Base-by-base conservation (phyloP, 2,888 invertebrate species). In the Melieria crassipennis region DNA sequence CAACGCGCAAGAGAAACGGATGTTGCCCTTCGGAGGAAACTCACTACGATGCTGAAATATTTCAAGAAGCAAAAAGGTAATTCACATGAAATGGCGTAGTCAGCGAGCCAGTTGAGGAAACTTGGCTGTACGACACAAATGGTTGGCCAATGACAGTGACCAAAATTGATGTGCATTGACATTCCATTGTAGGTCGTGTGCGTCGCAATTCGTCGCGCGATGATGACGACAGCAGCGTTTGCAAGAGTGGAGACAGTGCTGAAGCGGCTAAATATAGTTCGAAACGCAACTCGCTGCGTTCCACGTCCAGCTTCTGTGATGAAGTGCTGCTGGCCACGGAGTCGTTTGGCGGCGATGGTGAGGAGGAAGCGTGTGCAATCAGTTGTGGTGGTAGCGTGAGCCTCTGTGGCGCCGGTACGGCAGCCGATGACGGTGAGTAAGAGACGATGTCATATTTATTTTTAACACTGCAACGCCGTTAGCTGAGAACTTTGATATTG, bases 261-360 rank as follows among this genome's bases (percentile, higher is more conserved):
- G 10, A 13, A 45, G 56, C 42, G 45, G 5, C 11, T 52, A 42
- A 43, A 1, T 61, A 52, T 69, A 71, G 55, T 56, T 64, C 62
- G 6, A 84, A 84, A 74, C 81, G 84, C 56, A 78, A 82, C 75
- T 84, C 84, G 63, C 73, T 84, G 70, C 81, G 82, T 50, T 84
- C 84, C 7, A 82, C 84, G 74, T 82, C 84, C 65, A 84, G 84
- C 76, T 84, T 84, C 78, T 84, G 83, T 72, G 84, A 84, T 79
- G 84, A 84, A 75, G 74, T 83, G 58, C 76, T 83, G 58, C 76
- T 83, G 73, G 83, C 77, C 46, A 67, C 74, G 52, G 69, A 30
- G 30, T 30, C 30, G 30, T 30, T 30, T 55, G 71, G 70, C 47
- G 69, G 75, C 43, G 60, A 67, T 46, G 73, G 50, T 48, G 55